Percentiles rank a stretch among this genome's conserved stretches.
phyloP scores from a whole-genome alignment of 2,113 vertebrate species.

The Empidonax alnorum region DNA sequence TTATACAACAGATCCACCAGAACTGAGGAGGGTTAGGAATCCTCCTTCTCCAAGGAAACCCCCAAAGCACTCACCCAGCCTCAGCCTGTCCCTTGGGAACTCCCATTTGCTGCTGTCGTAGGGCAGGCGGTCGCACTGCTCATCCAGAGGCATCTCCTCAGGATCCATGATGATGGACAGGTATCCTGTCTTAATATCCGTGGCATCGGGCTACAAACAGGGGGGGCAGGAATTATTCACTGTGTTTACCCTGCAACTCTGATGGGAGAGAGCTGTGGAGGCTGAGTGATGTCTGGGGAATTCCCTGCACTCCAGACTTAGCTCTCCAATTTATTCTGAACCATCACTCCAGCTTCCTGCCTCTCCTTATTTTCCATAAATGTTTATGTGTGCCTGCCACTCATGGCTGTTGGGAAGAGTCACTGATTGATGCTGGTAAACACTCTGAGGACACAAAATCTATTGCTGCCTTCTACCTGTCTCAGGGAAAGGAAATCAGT shows the following conservation, averaged over 20 bases:
- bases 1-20: neutral
- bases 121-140: conserved; percentile 90
- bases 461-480: neutral
- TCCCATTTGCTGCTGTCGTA: conserved; percentile 95
- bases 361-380: neutral
- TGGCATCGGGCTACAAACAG: conserved; percentile 74
- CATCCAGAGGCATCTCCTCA: conserved; percentile 88
- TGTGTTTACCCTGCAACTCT: neutral
- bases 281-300: neutral
- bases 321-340: neutral
- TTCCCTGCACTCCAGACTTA: neutral
- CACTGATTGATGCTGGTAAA: neutral
- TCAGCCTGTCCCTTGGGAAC: conserved; percentile 90
- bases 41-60: neutral
- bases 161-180: conserved; percentile 96
- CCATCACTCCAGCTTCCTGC: neutral
- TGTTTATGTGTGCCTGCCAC: neutral
- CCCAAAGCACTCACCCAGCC: conserved; percentile 73
- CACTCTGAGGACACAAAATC: neutral
- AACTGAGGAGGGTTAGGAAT: rapidly evolving
- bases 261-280: neutral
- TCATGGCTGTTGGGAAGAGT: neutral
- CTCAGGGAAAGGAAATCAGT: neutral
- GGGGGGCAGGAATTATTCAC: neutral
- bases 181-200: conserved; percentile 89